Percentiles rank a stretch among this genome's conserved stretches.
Evolutionary conservation across 2,113 vertebrate genomes (phyloP).

Genomic region (Hippocampus abdominalis): DNA sequence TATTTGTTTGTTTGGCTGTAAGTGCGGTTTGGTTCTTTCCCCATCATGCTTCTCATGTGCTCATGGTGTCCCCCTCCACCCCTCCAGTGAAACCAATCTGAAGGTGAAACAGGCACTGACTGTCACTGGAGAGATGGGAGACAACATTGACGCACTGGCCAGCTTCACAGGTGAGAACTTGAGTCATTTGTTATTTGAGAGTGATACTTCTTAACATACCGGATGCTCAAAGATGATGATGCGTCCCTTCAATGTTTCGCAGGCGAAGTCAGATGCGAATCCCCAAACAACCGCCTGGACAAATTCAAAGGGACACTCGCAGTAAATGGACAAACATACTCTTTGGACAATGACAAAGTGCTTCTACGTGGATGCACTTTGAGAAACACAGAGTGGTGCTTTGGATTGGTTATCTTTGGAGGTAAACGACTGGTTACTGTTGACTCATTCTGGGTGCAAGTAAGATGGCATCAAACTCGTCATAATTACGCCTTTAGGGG

Average conservation of each 20-base stretch:
- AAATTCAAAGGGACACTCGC: slow-evolving; percentile 83
- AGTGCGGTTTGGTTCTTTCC: background rate
- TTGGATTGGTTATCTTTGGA: slow-evolving; percentile 87
- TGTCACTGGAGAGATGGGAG: slow-evolving; percentile 81
- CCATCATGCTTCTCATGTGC: background rate
- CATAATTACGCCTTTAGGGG: too few species aligned
- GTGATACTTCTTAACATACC: too few species aligned
- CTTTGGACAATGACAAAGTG: slow-evolving; percentile 87
- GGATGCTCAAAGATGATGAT: background rate
- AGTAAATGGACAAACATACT: slow-evolving; percentile 66
- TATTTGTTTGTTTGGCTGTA: background rate
- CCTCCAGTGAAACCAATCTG: slow-evolving; percentile 89
- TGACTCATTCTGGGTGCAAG: background rate
- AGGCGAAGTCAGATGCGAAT: slow-evolving; percentile 87
- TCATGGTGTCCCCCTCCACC: background rate
- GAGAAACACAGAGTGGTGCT: slow-evolving; percentile 96
- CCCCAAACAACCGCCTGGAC: slow-evolving; percentile 91
- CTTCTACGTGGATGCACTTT: slow-evolving; percentile 88
- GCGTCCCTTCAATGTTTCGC: background rate
- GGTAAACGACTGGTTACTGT: slow-evolving; percentile 62
- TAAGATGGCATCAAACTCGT: too few species aligned
- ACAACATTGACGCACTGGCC: slow-evolving; percentile 73
- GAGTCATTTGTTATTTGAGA: background rate
- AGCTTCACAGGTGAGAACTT: slow-evolving; percentile 80
- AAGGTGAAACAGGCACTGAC: slow-evolving; percentile 92